Percentiles rank a stretch among this genome's conserved stretches.
These are phyloP conservation scores for Napeogenes inachia DNA, from an alignment of 2,888 invertebrate genomes.

Conservation along the genomic window DNA sequence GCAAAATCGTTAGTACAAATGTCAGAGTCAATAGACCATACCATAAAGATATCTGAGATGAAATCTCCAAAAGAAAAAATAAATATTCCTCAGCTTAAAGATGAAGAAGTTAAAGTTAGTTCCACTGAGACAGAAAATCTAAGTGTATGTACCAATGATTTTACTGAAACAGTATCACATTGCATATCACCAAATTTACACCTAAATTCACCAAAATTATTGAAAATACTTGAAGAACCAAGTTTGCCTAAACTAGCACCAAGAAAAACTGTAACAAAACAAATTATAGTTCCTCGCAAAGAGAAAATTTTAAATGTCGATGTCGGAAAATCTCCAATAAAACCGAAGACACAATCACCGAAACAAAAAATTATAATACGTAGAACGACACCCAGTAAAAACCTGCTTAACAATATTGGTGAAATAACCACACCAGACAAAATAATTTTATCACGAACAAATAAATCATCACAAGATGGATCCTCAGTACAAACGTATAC, in stretches of 20 bases:
- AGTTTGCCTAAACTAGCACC: slow-evolving; percentile 47
- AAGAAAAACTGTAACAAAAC: slow-evolving; percentile 51
- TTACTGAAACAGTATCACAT: slow-evolving; percentile 39
- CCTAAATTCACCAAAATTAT: slow-evolving; percentile 72
- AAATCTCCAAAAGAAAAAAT: slow-evolving; percentile 42
- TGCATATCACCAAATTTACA: slow-evolving; percentile 50
- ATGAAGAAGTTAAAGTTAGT: slow-evolving; percentile 19
- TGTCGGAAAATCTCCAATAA: slow-evolving; percentile 56
- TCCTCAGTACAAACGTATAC: slow-evolving; percentile 66
- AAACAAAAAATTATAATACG: slow-evolving; percentile 72
- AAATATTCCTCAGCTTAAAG: slow-evolving; percentile 17
- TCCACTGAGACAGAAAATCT: slow-evolving; percentile 41
- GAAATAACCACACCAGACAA: slow-evolving; percentile 62
- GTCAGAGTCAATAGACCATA: slow-evolving; percentile 67
- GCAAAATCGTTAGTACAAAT: slow-evolving; percentile 73
- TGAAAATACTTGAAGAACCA: slow-evolving; percentile 77
- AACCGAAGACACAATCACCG: slow-evolving; percentile 51
- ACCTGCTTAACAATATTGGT: slow-evolving; percentile 52
- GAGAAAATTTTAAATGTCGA: slow-evolving; percentile 72
- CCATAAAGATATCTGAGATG: slow-evolving; percentile 49
- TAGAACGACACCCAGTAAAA: slow-evolving; percentile 55
- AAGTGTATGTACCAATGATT: slow-evolving; percentile 45
- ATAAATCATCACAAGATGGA: slow-evolving; percentile 51
- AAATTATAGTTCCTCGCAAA: slow-evolving; percentile 53
- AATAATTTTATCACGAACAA: slow-evolving; percentile 61